phyloP scores from a whole-genome alignment of 1,140 invertebrate genomes.

The Drosophila ambigua region DNA sequence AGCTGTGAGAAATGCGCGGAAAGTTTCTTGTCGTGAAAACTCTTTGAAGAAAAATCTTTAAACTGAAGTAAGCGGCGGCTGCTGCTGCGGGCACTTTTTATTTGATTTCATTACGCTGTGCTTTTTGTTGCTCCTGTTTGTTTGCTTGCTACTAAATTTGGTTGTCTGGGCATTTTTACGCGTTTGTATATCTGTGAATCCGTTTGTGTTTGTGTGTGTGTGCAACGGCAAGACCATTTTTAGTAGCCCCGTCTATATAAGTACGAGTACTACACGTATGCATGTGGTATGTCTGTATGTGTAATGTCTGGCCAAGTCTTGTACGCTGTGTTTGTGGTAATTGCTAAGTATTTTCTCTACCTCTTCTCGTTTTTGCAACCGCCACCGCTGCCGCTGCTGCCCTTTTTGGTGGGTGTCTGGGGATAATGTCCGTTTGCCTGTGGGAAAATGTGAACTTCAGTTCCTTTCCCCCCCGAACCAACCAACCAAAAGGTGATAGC shows the following conservation, averaged over 20 bases:
- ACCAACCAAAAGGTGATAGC: conserved; percentile 36
- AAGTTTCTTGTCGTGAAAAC: conserved; percentile 42
- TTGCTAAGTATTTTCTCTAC: conserved; percentile 53
- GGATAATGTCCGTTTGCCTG: neutral
- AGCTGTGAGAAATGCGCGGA: conserved; percentile 58
- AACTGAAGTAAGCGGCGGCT: conserved; percentile 51
- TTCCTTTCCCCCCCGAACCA: neutral
- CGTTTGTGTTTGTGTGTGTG: conserved; percentile 38
- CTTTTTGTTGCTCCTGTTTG: conserved; percentile 39
- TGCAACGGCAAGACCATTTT: conserved; percentile 64
- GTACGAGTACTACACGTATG: neutral
- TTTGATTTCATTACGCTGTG: conserved; percentile 75
- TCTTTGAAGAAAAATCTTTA: conserved; percentile 70
- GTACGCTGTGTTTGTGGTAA: conserved; percentile 42
- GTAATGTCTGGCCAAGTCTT: conserved; percentile 22
- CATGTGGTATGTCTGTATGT: conserved; percentile 22
- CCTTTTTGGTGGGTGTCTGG: conserved; percentile 56
- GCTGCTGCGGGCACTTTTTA: conserved; percentile 55
- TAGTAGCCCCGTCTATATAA: conserved; percentile 72
- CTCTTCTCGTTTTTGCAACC: conserved; percentile 4
- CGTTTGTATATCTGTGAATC: conserved; percentile 12
- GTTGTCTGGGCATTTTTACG: conserved; percentile 77
- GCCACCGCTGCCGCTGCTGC: conserved; percentile 21
- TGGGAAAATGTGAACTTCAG: conserved; percentile 39
- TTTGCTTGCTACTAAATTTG: conserved; percentile 76